These are phyloP conservation scores for Ammodytes dubius DNA, from an alignment of 2,113 vertebrate genomes.

Conservation along the genomic window DNA sequence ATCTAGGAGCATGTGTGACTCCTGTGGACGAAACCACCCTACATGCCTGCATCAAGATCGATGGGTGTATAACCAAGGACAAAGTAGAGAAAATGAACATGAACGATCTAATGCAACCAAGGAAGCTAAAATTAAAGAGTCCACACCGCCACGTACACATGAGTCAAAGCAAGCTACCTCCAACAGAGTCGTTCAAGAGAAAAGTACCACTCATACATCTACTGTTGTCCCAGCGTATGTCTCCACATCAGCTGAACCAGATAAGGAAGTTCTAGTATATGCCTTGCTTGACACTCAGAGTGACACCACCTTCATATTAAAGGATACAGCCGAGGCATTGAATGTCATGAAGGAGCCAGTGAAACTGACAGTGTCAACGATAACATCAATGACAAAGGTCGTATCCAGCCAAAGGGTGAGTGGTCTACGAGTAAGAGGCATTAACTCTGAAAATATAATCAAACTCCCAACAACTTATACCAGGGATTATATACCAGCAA, in stretches of 20 bases:
- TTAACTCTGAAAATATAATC: constrained; percentile 27
- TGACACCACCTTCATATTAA: constrained; percentile 47
- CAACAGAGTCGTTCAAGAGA: constrained; percentile 33
- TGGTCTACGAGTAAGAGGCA: constrained; percentile 40
- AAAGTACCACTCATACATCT: constrained; percentile 10
- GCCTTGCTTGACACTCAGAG: constrained; percentile 40
- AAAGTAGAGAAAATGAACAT: not conserved
- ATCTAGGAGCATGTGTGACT: constrained; percentile 33
- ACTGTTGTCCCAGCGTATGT: constrained; percentile 19
- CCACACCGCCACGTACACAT: too few relatives aligned
- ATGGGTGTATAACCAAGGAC: not conserved
- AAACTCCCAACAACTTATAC: constrained; percentile 29
- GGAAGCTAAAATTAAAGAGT: not conserved
- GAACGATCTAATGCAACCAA: not conserved
- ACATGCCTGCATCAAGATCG: constrained; percentile 49
- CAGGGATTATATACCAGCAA: constrained; percentile 46
- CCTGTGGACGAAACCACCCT: constrained; percentile 28
- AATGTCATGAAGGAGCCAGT: constrained; percentile 22
- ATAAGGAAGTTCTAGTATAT: constrained; percentile 36
- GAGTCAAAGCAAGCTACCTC: not conserved
- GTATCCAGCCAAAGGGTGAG: constrained; percentile 29
- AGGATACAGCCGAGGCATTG: constrained; percentile 14
- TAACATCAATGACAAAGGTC: constrained; percentile 35
- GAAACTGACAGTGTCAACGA: constrained; percentile 39
- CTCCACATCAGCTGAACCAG: constrained; percentile 24